Evolutionary conservation across 2,797 vertebrate genomes (phyloP), one percentile per base, ranked within the genome.

Genomic region (Poecile montanus): DNA sequence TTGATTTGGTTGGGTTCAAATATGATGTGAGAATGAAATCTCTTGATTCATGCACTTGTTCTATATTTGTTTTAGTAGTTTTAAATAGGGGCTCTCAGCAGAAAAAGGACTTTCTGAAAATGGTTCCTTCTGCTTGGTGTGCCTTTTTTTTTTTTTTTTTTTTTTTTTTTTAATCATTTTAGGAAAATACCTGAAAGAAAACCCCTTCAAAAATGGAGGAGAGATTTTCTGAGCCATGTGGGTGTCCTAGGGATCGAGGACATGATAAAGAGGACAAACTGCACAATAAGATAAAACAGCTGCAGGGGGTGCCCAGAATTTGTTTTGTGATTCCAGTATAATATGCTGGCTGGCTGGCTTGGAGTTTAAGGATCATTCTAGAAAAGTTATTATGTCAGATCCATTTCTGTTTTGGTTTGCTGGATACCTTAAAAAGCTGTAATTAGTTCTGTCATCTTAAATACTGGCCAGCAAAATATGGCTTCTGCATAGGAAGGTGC

Each of bases 361-460:
- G 47, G 51, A 77, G 32, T 48, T 67, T 40, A 40, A 40, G 26
- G 76, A 80, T 81, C 42, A 4, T 78, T 82, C 87, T 65, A 44
- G 84, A 89, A 38, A 58, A 79, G 25, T 83, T 83, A 4, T 60
- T 34, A 34, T 34, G 42, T 58, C 16, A 61, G 71, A 54, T 88
- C 34, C 61, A 8, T 38, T 89, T 77, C 54, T 93, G 77, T 26
- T 84, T 87, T 78, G 62, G 14, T 62, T 60, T 75, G 70, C 71
- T 7, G 66, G 66, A 47, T 77, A 16, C 58, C 81, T 75, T 17
- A 65, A 84, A 86, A 93, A 84, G 83, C 80, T 36, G 51, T 72
- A 68, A 94, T 94, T 75, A 84, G 44, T 81, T 78, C 44, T 71
- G 62, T 90, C 62, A 26, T 10, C 79, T 88, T 86, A 78, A 95